These are phyloP conservation scores for Salpingus planirostris DNA, from an alignment of 2,888 invertebrate genomes.

Conservation along the genomic window DNA sequence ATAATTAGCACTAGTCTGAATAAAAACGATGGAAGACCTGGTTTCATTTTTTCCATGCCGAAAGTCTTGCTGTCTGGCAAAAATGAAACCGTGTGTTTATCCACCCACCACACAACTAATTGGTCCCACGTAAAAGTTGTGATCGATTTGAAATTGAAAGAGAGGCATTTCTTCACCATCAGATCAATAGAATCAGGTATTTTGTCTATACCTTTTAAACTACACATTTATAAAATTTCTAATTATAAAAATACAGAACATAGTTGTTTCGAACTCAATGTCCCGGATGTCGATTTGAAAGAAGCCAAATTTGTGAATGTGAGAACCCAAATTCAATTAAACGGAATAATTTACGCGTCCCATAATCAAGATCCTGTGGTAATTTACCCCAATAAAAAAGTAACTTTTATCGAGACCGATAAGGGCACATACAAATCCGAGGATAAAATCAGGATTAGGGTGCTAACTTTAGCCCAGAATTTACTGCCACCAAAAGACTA, in stretches of 20 bases:
- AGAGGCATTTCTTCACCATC: constrained; percentile 27
- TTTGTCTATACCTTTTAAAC: too few species aligned
- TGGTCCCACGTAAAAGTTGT: constrained; percentile 23
- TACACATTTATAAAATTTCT: background rate
- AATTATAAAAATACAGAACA: constrained; percentile 24
- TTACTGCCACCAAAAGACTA: constrained; percentile 40
- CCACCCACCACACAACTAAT: constrained; percentile 28
- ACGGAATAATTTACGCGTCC: constrained; percentile 25
- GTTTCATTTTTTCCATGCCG: constrained; percentile 35
- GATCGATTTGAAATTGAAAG: constrained; percentile 34
- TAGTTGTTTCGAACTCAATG: constrained; percentile 31
- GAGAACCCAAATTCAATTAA: constrained; percentile 29
- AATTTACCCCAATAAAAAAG: constrained; percentile 38
- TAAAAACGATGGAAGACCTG: too few species aligned
- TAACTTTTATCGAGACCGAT: constrained; percentile 50
- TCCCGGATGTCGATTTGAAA: constrained; percentile 24
- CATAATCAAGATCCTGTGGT: constrained; percentile 34
- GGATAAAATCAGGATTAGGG: constrained; percentile 46
- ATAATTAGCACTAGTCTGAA: too few species aligned
- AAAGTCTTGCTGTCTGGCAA: constrained; percentile 31
- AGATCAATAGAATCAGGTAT: constrained; percentile 33
- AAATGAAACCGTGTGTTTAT: constrained; percentile 36
- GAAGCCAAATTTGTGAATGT: constrained; percentile 31
- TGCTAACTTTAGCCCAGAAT: constrained; percentile 44
- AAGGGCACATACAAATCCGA: constrained; percentile 48